A percentile compares a stretch with the other conserved stretches of the same genome.
Conservation (phyloP, 2,113 vertebrate genomes). For the Isurus oxyrinchus region DNA sequence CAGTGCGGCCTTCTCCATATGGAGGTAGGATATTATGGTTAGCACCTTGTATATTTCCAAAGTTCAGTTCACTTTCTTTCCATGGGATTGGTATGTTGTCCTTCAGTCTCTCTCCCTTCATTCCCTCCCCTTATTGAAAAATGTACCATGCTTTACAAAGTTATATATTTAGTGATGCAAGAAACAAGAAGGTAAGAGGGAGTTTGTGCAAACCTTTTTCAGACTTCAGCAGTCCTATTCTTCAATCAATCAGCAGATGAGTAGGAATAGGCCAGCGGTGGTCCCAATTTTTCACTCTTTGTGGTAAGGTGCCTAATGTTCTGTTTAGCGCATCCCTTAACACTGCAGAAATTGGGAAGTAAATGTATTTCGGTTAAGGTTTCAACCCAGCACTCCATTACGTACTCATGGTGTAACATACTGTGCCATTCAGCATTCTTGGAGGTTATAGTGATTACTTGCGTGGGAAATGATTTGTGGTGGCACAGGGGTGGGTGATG, state of each 20-base stretch:
- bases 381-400: background rate
- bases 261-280: background rate
- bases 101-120: background rate
- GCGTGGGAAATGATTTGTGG: background rate
- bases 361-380: background rate
- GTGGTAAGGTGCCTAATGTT: background rate
- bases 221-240: background rate
- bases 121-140: background rate
- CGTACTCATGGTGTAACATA: background rate
- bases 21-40: background rate
- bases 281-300: background rate
- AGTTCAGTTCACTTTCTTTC: background rate
- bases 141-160: background rate
- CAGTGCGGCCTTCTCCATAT: background rate
- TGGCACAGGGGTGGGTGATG: too few species aligned
- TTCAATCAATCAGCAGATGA: background rate
- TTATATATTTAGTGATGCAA: background rate
- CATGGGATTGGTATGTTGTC: background rate
- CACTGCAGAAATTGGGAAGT: background rate
- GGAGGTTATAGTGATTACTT: background rate
- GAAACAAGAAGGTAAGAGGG: background rate
- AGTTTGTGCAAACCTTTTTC: background rate
- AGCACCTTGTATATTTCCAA: background rate
- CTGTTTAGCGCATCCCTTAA: background rate
- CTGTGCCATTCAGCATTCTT: background rate